phyloP scores from a whole-genome alignment of 2,888 invertebrate genomes.

The Cryptosula pallasiana region DNA sequence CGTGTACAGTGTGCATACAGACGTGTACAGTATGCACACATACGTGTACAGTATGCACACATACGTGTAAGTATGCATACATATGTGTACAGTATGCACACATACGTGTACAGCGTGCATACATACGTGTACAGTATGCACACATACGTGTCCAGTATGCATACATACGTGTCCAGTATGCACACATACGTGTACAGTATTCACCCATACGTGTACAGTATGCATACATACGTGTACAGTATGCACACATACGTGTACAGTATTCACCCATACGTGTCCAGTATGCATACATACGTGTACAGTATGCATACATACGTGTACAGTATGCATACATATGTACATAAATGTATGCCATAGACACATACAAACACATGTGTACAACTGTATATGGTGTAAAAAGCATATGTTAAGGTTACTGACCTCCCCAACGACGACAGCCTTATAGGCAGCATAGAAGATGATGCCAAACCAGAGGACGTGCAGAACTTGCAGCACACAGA shows the following conservation, averaged over 20 bases:
- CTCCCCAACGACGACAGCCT: constrained; percentile 66
- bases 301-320: background rate
- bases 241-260: background rate
- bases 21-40: background rate
- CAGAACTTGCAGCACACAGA: constrained; percentile 40
- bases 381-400: background rate
- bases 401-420: constrained; percentile 50
- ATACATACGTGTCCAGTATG: too few species aligned
- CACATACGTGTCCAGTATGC: too few species aligned
- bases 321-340: background rate
- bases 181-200: background rate
- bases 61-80: too few species aligned
- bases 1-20: background rate
- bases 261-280: background rate
- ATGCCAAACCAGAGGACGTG: constrained; percentile 47
- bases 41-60: background rate
- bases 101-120: too few species aligned
- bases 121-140: too few species aligned
- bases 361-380: too few species aligned
- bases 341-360: background rate
- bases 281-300: background rate
- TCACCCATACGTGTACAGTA: background rate
- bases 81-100: too few species aligned
- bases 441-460: constrained; percentile 80
- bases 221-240: background rate